phyloP scores from a whole-genome alignment of 2,888 invertebrate species.

The Acrocera orbiculus region DNA sequence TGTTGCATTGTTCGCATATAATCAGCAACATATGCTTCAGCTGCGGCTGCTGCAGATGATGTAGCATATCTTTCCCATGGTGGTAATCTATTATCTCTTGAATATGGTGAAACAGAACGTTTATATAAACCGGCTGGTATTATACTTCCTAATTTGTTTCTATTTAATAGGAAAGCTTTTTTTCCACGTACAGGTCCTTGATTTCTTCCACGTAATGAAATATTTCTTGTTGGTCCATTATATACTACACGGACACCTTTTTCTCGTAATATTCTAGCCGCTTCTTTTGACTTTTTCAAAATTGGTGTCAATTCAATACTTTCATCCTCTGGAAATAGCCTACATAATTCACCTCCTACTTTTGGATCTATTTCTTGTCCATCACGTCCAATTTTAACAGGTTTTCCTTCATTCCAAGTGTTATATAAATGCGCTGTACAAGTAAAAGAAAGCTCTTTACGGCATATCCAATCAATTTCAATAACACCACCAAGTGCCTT shows the following conservation, averaged over 20 bases:
- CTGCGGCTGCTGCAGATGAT: slow-evolving; percentile 47
- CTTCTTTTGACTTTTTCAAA: slow-evolving; percentile 67
- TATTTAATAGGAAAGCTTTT: slow-evolving; percentile 45
- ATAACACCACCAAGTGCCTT: slow-evolving; percentile 91
- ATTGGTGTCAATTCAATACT: slow-evolving; percentile 79
- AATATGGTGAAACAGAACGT: slow-evolving; percentile 40
- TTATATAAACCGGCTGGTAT: slow-evolving; percentile 20
- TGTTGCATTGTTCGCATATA: slow-evolving; percentile 81
- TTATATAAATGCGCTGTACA: slow-evolving; percentile 87
- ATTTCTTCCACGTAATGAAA: slow-evolving; percentile 29
- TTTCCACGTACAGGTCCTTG: slow-evolving; percentile 33
- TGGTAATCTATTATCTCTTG: slow-evolving; percentile 41
- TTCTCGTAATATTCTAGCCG: slow-evolving; percentile 44
- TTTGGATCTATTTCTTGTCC: slow-evolving; percentile 96
- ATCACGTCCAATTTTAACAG: slow-evolving; percentile 97
- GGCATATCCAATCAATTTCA: slow-evolving; percentile 92
- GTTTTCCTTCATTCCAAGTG: slow-evolving; percentile 96
- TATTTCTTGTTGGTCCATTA: slow-evolving; percentile 35
- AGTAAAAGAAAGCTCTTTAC: slow-evolving; percentile 83
- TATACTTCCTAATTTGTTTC: slow-evolving; percentile 37
- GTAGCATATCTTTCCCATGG: slow-evolving; percentile 42
- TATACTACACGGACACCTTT: slow-evolving; percentile 29
- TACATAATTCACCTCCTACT: slow-evolving; percentile 80
- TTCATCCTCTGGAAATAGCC: slow-evolving; percentile 85
- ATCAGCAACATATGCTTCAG: slow-evolving; percentile 76